Evolutionary conservation across 2,888 invertebrate species (phyloP).

Genomic region (Lamellibrachia satsuma): DNA sequence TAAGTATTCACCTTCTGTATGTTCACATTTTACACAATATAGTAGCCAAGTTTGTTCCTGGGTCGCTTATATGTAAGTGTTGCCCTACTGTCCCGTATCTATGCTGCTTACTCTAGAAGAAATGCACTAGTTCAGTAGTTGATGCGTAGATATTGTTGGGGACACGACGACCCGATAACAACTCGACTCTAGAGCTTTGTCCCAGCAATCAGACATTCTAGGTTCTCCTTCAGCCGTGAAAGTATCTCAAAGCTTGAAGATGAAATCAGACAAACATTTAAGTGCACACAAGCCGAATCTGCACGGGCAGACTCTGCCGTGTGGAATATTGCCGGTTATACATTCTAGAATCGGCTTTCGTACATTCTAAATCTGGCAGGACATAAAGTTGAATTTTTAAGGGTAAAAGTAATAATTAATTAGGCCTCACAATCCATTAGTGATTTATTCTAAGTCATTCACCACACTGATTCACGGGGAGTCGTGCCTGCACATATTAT

Average conservation of each 20-base stretch:
- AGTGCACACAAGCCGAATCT: background rate
- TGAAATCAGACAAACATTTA: background rate
- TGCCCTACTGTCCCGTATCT: background rate
- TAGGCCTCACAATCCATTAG: too few species aligned
- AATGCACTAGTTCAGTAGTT: background rate
- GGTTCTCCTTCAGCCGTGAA: too few species aligned
- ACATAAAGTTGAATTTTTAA: too few species aligned
- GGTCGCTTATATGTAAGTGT: background rate
- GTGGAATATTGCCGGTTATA: background rate
- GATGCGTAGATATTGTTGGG: background rate
- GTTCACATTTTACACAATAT: background rate
- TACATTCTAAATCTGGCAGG: too few species aligned
- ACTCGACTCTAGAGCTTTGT: background rate
- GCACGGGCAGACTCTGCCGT: background rate
- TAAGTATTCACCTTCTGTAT: background rate
- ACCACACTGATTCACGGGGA: too few species aligned
- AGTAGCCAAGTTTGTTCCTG: background rate
- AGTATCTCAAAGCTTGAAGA: too few species aligned
- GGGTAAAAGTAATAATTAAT: too few species aligned
- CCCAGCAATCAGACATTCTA: background rate
- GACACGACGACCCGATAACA: background rate
- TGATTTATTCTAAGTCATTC: too few species aligned
- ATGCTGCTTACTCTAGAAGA: background rate
- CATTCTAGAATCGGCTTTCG: too few species aligned
- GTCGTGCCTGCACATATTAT: too few species aligned